phyloP scores from a whole-genome alignment of 2,888 invertebrate genomes.

The Actias luna region DNA sequence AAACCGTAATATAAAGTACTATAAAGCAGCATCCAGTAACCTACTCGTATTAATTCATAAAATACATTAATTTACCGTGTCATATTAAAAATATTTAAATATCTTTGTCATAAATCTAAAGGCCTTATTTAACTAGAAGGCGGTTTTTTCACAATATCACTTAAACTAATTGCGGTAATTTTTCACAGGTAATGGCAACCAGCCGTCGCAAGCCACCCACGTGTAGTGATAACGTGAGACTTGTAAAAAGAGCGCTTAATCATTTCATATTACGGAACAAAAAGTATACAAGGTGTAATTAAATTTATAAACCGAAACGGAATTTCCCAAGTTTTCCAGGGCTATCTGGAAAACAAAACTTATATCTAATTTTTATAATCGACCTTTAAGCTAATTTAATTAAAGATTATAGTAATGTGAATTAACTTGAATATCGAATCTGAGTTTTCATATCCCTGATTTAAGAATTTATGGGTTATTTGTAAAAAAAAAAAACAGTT shows the following conservation, averaged over 20 bases:
- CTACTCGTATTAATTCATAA: background rate
- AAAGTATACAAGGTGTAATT: slow-evolving; percentile 5
- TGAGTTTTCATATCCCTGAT: too few species aligned
- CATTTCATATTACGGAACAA: slow-evolving; percentile 10
- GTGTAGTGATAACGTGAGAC: slow-evolving; percentile 42
- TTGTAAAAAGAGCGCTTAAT: slow-evolving; percentile 17
- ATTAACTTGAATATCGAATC: too few species aligned
- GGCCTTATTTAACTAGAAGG: slow-evolving; percentile 29
- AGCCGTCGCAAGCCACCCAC: slow-evolving; percentile 67
- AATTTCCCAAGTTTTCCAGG: too few species aligned
- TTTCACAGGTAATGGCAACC: slow-evolving; percentile 65
- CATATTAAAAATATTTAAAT: slow-evolving; percentile 18
- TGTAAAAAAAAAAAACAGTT: too few species aligned
- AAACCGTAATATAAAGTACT: too few species aligned
- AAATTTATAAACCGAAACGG: background rate
- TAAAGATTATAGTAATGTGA: too few species aligned
- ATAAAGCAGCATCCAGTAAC: too few species aligned
- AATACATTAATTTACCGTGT: background rate
- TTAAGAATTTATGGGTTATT: too few species aligned
- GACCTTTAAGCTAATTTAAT: too few species aligned
- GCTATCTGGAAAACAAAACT: too few species aligned
- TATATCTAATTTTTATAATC: too few species aligned
- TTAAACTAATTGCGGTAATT: slow-evolving; percentile 41
- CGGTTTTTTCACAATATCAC: slow-evolving; percentile 34
- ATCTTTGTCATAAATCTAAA: slow-evolving; percentile 28